Base-by-base conservation (phyloP, 2,797 vertebrate genomes). In the Falco concolor region DNA sequence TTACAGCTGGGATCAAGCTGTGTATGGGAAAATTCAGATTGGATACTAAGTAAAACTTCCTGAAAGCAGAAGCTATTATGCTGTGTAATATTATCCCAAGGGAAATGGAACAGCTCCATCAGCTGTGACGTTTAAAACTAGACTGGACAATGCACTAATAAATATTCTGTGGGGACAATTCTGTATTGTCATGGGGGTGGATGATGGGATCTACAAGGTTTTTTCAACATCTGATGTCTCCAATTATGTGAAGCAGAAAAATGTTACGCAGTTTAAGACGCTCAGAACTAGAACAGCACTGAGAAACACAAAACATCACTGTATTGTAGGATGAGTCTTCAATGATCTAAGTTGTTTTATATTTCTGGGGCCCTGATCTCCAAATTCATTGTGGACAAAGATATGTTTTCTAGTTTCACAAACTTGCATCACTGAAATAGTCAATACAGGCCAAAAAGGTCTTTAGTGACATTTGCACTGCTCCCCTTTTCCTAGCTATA, bases 41-140 rank as follows among this genome's bases (percentile, higher is more conserved):
- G 49, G 91, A 77, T n/a, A 32, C 20, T 70, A 63, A 67, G 63
- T 87, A 82, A 95, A 95, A 93, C 47, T 77, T 95, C 72, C 90
- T 80, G 68, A 75, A 89, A 91, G 25, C 61, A 85, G 57, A 78
- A 42, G 24, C 12, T 95, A 20, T 80, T 85, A 80, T 8, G 6
- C 13, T 63, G 57, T 42, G 49, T 73, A 88, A 80, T 80, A 89
- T 28, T 80, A 89, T 72, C 64, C 32, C 57, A 75, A 36, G 38
- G 64, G 78, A 94, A 95, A 60, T 18, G 30, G 32, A 83, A 50
- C 13, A 47, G 12, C 53, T 77, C 68, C 56, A 54, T 93, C 93
- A 90, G 32, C 40, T 89, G 13, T 80, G 78, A 77, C 53, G 57
- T 75, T 87, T 85, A 80, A 87, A 87, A 85, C 60, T 34, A 54